phyloP scores from a whole-genome alignment of 2,113 vertebrate species.

The Osmerus mordax region DNA sequence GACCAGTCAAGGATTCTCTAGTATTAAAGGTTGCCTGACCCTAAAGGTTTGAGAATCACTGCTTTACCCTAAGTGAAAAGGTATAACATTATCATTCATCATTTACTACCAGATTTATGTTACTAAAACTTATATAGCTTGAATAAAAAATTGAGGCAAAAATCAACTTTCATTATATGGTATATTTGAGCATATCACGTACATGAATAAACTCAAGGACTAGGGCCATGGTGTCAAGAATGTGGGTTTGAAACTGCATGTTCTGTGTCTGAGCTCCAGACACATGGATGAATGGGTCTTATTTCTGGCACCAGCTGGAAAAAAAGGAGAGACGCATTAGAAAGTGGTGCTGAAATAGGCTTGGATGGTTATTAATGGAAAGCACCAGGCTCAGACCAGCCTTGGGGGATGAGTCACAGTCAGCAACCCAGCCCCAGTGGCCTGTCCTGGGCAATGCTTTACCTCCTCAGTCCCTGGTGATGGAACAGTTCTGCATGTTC shows the following conservation, averaged over 20 bases:
- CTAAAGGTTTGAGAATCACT: too few species aligned
- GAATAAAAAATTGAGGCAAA: too few species aligned
- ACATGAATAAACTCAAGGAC: slow-evolving; percentile 16
- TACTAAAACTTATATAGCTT: too few species aligned
- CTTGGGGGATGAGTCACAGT: slow-evolving; percentile 60
- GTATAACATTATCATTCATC: too few species aligned
- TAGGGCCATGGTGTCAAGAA: slow-evolving; percentile 15
- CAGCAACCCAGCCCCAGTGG: slow-evolving; percentile 48
- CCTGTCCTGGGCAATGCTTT: slow-evolving; percentile 50
- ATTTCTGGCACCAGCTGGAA: slow-evolving; percentile 42
- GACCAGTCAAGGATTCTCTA: too few species aligned
- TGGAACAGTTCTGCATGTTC: slow-evolving; percentile 38
- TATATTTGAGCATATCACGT: not conserved
- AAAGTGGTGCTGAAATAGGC: slow-evolving; percentile 45
- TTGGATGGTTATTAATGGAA: slow-evolving; percentile 64
- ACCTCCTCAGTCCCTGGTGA: slow-evolving; percentile 46
- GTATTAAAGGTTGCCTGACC: too few species aligned
- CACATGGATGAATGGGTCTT: slow-evolving; percentile 25
- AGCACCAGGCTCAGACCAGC: slow-evolving; percentile 46
- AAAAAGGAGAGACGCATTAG: slow-evolving; percentile 40
- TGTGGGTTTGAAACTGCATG: slow-evolving; percentile 5
- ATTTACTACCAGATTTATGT: too few species aligned
- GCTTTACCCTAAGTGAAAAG: too few species aligned
- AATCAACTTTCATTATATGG: too few species aligned
- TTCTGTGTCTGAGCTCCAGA: slow-evolving; percentile 15